Evolutionary conservation across 1,140 invertebrate species (phyloP).

Genomic region (Panagrolaimus sp.): DNA sequence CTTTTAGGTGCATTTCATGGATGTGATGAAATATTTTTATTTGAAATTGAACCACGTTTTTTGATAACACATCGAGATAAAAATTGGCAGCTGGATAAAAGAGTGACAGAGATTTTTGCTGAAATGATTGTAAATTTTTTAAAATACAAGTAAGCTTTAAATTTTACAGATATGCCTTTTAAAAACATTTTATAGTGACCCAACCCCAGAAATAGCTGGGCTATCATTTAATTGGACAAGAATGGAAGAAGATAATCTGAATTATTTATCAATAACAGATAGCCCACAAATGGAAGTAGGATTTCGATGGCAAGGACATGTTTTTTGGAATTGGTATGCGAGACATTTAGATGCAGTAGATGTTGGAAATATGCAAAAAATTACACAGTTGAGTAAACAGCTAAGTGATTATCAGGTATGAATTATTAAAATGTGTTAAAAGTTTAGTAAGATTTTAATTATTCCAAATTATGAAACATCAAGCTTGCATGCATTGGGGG

Average conservation of each 20-base stretch:
- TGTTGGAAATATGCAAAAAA: slow-evolving; percentile 55
- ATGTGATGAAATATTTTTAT: slow-evolving; percentile 56
- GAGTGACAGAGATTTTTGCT: slow-evolving; percentile 56
- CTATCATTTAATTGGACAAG: slow-evolving; percentile 57
- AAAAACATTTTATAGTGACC: slow-evolving; percentile 53
- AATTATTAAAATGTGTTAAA: too few relatives aligned
- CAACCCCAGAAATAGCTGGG: slow-evolving; percentile 49
- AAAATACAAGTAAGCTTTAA: slow-evolving; percentile 20
- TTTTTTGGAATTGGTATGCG: slow-evolving; percentile 53
- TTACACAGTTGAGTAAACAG: slow-evolving; percentile 54
- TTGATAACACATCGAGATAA: slow-evolving; percentile 46
- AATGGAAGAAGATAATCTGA: slow-evolving; percentile 36
- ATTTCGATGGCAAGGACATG: slow-evolving; percentile 51
- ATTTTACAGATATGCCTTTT: too few relatives aligned
- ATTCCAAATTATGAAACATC: too few relatives aligned
- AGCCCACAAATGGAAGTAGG: slow-evolving; percentile 49
- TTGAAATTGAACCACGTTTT: slow-evolving; percentile 55
- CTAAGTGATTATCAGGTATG: slow-evolving; percentile 55
- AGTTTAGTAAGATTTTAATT: too few relatives aligned
- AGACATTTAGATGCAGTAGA: slow-evolving; percentile 54
- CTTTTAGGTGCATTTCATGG: slow-evolving; percentile 56
- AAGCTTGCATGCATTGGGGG: too few relatives aligned
- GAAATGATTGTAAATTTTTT: slow-evolving; percentile 47
- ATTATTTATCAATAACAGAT: slow-evolving; percentile 57
- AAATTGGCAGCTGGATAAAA: slow-evolving; percentile 56